Evolutionary conservation across 2,888 invertebrate genomes (phyloP), one percentile per base, ranked within the genome.

Genomic region (Mythimna lalbum): DNA sequence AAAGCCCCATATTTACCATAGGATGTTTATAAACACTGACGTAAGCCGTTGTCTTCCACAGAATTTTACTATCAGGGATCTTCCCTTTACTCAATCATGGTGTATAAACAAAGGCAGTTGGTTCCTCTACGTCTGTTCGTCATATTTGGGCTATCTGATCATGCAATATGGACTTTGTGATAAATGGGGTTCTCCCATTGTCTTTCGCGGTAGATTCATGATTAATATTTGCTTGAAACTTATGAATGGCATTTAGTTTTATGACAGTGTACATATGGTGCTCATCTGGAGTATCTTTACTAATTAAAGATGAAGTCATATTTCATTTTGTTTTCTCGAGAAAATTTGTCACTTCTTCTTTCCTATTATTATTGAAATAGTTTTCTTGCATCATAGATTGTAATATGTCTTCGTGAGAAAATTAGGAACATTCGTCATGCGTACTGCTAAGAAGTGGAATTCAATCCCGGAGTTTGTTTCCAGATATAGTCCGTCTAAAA

Each of bases 281-380:
- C 17, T 31, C 71, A 74, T 74, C 70, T 77, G 77, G n/a, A 7
- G 5, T 49, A 33, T 69, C 19, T 76, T 7, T 6, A 27, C n/a
- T 39, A 63, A 33, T 39, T 33, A 12, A 31, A 55, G 49, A 71
- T 74, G 72, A 77, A 21, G 50, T 63, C 60, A 68, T n/a, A 9
- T 33, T 14, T 1, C 10, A 12, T 2, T 19, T 1, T 10, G 36
- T 36, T 5, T 61, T 69, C 21, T 21, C 0, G 43, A 43, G 60
- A 73, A 59, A 75, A 60, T 23, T 49, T n/a, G 57, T 63, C 73
- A 63, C 23, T 12, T 0, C 17, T n/a, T 0, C 4, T 53, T 70
- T 12, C 5, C 0, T 2, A 9, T 19, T 6, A 47, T 63, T 63
- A 5, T 17, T 10, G 0, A 36, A 27, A 47, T 62, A 21, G 7